Conservation (phyloP, 2,888 invertebrate genomes). For the Cylindroiulus punctatus region DNA sequence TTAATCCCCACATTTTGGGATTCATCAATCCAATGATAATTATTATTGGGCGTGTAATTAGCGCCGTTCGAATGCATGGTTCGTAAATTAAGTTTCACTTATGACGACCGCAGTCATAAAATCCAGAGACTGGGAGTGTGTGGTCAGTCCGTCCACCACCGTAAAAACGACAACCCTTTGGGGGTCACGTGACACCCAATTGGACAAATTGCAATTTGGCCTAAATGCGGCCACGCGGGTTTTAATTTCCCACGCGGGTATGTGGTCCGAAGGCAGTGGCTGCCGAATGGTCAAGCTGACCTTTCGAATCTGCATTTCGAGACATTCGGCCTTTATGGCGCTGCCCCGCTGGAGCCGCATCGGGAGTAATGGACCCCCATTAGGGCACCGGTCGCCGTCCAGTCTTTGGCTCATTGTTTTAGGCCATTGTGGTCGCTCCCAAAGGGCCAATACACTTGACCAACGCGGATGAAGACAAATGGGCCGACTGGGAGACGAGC, state of each 20-base stretch:
- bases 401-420: neutral
- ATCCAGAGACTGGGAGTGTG: neutral
- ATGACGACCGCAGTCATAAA: conserved; percentile 26
- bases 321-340: neutral
- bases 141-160: neutral
- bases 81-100: neutral
- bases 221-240: neutral
- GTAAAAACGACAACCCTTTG: neutral
- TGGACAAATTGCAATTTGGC: conserved; percentile 22
- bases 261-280: neutral
- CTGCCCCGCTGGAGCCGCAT: neutral
- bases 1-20: conserved; percentile 11
- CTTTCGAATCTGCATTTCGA: neutral
- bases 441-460: neutral
- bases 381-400: conserved; percentile 5
- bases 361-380: neutral
- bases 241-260: conserved; percentile 10
- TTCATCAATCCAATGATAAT: neutral
- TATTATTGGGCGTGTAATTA: neutral
- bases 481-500: neutral
- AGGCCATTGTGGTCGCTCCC: neutral
- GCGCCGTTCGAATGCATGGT: neutral
- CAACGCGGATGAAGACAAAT: conserved; percentile 1
- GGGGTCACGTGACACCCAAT: neutral
- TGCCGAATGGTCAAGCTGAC: neutral